Evolutionary conservation across 2,888 invertebrate species (phyloP).

Genomic region (Drepana falcataria): DNA sequence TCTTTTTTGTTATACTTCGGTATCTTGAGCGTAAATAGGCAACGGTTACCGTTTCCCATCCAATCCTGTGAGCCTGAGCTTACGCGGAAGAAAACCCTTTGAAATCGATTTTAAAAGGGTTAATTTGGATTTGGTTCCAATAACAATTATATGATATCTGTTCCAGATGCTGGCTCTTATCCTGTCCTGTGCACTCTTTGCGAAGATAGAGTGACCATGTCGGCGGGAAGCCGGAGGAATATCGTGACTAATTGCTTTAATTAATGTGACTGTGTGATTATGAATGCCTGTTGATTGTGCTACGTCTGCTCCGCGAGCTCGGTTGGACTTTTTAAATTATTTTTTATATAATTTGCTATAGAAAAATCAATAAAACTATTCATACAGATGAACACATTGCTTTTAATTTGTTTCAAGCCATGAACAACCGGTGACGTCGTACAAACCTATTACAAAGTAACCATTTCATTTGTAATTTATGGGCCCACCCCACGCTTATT

Average conservation of each 20-base stretch:
- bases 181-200: conserved; percentile 90
- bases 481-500: too few relatives aligned
- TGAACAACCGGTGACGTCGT: too few relatives aligned
- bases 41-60: too few relatives aligned
- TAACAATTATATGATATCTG: conserved; percentile 19
- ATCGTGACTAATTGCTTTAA: conserved; percentile 11
- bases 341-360: conserved; percentile 16
- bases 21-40: too few relatives aligned
- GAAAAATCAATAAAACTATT: conserved; percentile 6
- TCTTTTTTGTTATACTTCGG: too few relatives aligned
- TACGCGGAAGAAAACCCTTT: too few relatives aligned
- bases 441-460: too few relatives aligned
- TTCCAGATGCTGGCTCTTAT: conserved; percentile 91
- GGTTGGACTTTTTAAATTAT: conserved; percentile 16
- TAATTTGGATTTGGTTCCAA: too few relatives aligned
- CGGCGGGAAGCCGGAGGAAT: conserved; percentile 8
- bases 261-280: conserved; percentile 22
- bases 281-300: conserved; percentile 4
- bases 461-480: too few relatives aligned
- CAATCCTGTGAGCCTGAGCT: too few relatives aligned
- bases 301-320: conserved; percentile 10
- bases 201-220: conserved; percentile 84
- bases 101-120: too few relatives aligned
- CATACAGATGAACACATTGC: background rate
- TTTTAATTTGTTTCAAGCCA: background rate